Conservation (phyloP, 2,797 vertebrate species). For the Holocentrus rufus region DNA sequence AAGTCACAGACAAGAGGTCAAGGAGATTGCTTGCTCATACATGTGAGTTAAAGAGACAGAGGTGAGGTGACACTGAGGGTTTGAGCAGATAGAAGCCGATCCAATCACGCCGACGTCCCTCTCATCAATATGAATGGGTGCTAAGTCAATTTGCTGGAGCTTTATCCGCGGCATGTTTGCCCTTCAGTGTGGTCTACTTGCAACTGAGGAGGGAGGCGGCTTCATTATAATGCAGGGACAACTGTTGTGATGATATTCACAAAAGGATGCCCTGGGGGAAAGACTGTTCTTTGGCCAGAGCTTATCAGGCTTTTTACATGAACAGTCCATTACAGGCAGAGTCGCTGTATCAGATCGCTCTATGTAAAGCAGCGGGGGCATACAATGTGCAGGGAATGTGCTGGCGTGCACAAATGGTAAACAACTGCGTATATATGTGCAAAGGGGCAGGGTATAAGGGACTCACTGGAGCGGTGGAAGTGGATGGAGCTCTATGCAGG, state of each 20-base stretch:
- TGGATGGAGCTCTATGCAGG: constrained; percentile 79
- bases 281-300: not conserved
- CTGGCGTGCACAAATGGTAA: not conserved
- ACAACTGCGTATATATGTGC: constrained; percentile 2
- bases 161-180: constrained; percentile 25
- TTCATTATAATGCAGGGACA: constrained; percentile 25
- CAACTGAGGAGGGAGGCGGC: constrained; percentile 20
- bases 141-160: not conserved
- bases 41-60: constrained; percentile 23
- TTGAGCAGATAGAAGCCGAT: constrained; percentile 19
- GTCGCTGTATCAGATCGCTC: constrained; percentile 8
- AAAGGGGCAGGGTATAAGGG: not conserved
- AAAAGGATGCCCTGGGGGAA: constrained; percentile 17
- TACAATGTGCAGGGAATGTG: constrained; percentile 2
- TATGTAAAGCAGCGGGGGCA: not conserved
- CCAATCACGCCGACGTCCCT: constrained; percentile 26
- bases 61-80: not conserved
- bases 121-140: constrained; percentile 20
- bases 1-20: constrained; percentile 40
- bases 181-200: not conserved
- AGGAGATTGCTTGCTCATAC: constrained; percentile 20
- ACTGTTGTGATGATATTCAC: constrained; percentile 15
- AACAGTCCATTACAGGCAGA: not conserved
- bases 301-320: not conserved
- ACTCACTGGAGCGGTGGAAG: constrained; percentile 77